A percentile compares a stretch with the other conserved stretches of the same genome.
phyloP scores from a whole-genome alignment of 2,797 vertebrate species.

The Arremon brunneinucha region DNA sequence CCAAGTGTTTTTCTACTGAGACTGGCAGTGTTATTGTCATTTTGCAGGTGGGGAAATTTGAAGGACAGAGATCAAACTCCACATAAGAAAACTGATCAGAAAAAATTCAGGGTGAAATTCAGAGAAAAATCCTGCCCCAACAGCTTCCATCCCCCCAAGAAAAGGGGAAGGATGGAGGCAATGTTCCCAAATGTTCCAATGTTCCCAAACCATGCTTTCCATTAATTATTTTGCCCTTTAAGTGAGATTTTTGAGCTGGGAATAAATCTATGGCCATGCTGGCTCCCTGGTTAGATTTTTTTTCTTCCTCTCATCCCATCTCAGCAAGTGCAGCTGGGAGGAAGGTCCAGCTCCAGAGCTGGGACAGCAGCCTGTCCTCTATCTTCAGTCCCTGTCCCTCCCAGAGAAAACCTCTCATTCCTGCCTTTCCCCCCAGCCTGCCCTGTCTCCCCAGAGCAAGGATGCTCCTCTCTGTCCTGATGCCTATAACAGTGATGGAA shows the following conservation, averaged over 20 bases:
- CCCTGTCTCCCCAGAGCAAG: background rate
- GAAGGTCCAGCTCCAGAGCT: background rate
- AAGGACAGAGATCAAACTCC: background rate
- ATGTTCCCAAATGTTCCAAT: background rate
- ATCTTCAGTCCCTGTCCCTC: background rate
- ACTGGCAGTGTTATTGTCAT: background rate
- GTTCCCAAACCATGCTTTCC: background rate
- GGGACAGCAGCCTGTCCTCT: background rate
- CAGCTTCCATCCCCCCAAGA: background rate
- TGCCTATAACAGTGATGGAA: rapidly evolving
- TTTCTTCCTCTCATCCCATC: background rate
- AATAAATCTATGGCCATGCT: background rate
- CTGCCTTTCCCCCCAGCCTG: background rate
- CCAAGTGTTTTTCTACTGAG: background rate
- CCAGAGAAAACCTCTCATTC: background rate
- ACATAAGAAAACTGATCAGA: background rate
- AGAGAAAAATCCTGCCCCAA: background rate
- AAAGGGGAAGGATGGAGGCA: background rate
- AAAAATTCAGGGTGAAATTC: background rate
- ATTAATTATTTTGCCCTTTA: background rate
- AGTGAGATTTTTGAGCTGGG: background rate
- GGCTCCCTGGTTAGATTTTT: background rate
- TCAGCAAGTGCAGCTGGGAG: background rate
- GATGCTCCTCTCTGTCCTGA: background rate
- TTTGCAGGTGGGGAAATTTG: background rate